Evolutionary conservation across 1,140 invertebrate genomes (phyloP).

Genomic region (Pseudomyrmex pallidus): DNA sequence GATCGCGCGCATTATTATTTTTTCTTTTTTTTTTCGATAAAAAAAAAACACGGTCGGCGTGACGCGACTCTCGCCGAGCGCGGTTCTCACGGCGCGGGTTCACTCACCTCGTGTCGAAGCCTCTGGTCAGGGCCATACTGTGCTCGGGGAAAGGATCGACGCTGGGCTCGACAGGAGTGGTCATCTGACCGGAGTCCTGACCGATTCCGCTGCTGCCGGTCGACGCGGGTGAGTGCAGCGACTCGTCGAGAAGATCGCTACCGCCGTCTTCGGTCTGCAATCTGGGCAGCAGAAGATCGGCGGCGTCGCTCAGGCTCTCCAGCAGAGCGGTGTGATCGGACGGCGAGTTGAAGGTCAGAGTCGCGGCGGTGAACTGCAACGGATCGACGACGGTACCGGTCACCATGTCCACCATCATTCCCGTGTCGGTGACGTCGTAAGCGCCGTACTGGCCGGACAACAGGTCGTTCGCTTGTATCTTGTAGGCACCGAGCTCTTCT

Average conservation of each 20-base stretch:
- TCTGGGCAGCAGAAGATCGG: slow-evolving; percentile 90
- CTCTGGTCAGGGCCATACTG: slow-evolving; percentile 83
- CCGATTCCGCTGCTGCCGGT: slow-evolving; percentile 85
- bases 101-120: slow-evolving; percentile 83
- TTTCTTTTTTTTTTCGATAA: not conserved
- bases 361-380: slow-evolving; percentile 92
- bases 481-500: slow-evolving; percentile 90
- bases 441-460: slow-evolving; percentile 88
- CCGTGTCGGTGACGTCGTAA: slow-evolving; percentile 89
- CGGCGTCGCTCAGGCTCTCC: slow-evolving; percentile 90
- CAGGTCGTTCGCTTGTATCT: slow-evolving; percentile 88
- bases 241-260: slow-evolving; percentile 87
- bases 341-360: slow-evolving; percentile 90
- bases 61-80: not conserved
- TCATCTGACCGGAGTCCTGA: slow-evolving; percentile 87
- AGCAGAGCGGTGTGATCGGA: slow-evolving; percentile 90
- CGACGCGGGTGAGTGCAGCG: slow-evolving; percentile 82
- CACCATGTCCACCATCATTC: slow-evolving; percentile 92
- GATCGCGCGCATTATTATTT: not conserved
- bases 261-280: slow-evolving; percentile 87
- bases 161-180: slow-evolving; percentile 88
- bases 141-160: slow-evolving; percentile 90
- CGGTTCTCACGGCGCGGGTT: not conserved
- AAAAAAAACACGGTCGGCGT: not conserved
- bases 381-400: slow-evolving; percentile 91